Base-by-base conservation (phyloP, 37 sponge, comb jelly and placozoan genomes). In the Chondrilla cf. caribensis region DNA sequence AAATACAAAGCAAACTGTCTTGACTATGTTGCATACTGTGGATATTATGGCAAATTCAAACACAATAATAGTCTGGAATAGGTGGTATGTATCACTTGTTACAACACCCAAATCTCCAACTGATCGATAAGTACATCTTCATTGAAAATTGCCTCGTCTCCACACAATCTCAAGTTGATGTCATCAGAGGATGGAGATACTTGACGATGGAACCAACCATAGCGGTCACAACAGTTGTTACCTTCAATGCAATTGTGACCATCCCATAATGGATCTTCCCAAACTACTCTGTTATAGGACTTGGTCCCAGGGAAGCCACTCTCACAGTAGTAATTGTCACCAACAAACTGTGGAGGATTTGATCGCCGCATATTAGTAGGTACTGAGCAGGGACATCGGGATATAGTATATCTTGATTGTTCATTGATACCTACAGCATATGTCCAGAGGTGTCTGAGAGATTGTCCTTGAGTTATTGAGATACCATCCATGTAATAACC, bases 251-350 rank as follows among this genome's bases (percentile, higher is more conserved):
- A 62, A 62, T 28, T n/a, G 4, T 62, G 8, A 19, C 64, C 64
- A 28, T 62, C 64, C 64, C 64, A 62, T n/a, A 62, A 62, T 19
- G 64, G 64, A 62, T 62, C 64, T 7, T 62, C 29, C 64, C 64
- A 62, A 47, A 47, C 11, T 47, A 47, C 51, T 47, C 51, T 47
- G 11, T 47, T 14, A 47, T 47, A 47, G 11, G 11, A 47, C 11
- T 19, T 17, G 7, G 64, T 7, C 6, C 25, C 29, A 62, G 8
- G 25, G 6, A 15, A n/a, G 7, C 18, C 64, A 62, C 29, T 29
- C 15, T 62, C 64, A 15, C 64, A 62, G 22, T 29, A 62, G 29
- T 62, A 62, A 62, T 62, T 6, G 64, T n/a, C 15, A 7, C 64
- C 64, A 15, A 62, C 29, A 62, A 62, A 62, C 5, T n/a, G 18